Evolutionary conservation across 2,888 invertebrate genomes (phyloP), one percentile per base, ranked within the genome.

Genomic region (Zygothrica quintamaculata): DNA sequence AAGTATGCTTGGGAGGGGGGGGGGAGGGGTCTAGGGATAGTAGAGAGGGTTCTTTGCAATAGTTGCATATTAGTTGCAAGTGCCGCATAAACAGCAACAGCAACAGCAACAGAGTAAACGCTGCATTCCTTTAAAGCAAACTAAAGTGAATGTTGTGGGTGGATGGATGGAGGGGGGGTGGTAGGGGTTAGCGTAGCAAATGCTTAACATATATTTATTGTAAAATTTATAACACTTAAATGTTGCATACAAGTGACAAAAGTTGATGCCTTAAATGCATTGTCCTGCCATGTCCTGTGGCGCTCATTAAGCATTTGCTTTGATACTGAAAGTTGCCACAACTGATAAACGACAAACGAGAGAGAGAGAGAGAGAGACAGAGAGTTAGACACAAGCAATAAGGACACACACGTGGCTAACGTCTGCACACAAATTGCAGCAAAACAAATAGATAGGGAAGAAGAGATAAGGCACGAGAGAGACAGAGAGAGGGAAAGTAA

Each of bases 21-120:
- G 42, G n/a, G 25, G 34, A 3, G 9, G 15, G 7, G 6, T 34
- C 13, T 12, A 22, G 4, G 1, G 2, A 12, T 7, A 9, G 12
- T n/a, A 16, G 13, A 16, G 1, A 33, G 25, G 26, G n/a, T n/a
- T 15, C 22, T 5, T 40, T 9, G 53, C 65, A 69, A 72, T 66
- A 73, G 60, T 70, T 73, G 74, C 74, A 73, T 74, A 70, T 73
- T 73, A 73, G 73, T 74, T 73, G 65, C 73, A 70, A 65, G 51
- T 61, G 58, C 55, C 53, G 39, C 1, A 40, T 22, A 12, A 9
- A 31, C 2, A 0, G 0, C n/a, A n/a, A n/a, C n/a, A n/a, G n/a
- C n/a, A n/a, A n/a, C n/a, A n/a, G n/a, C n/a, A n/a, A n/a, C n/a
- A n/a, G n/a, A n/a, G n/a, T n/a, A n/a, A n/a, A n/a, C n/a, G n/a